Conservation (phyloP, 2,888 invertebrate genomes). For the Macrophya annulata region DNA sequence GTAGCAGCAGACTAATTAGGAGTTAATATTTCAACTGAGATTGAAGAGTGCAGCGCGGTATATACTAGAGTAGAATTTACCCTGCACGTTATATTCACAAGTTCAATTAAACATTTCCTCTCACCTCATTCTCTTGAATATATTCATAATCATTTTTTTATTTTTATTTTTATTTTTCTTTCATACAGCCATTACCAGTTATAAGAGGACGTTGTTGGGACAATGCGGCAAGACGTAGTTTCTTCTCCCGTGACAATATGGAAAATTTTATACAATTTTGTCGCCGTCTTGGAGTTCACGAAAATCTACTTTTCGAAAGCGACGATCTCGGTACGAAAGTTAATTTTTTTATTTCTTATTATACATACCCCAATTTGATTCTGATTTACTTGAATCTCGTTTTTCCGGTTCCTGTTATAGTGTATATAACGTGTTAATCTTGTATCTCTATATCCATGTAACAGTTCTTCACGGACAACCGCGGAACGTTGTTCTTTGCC, state of each 20-base stretch:
- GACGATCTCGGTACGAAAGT: constrained; percentile 89
- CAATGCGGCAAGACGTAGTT: constrained; percentile 91
- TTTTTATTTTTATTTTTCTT: background rate
- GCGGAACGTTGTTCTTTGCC: constrained; percentile 91
- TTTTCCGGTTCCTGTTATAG: background rate
- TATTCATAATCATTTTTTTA: background rate
- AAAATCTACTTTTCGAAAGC: constrained; percentile 94
- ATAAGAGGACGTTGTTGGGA: constrained; percentile 91
- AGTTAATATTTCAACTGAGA: background rate
- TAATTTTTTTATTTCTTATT: background rate
- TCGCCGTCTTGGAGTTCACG: constrained; percentile 91
- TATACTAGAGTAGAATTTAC: background rate
- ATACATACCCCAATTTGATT: background rate
- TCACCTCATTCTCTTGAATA: background rate
- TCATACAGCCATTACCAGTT: constrained; percentile 85
- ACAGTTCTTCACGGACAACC: constrained; percentile 92
- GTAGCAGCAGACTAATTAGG: constrained; percentile 29
- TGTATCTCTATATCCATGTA: constrained; percentile 55
- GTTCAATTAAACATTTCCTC: background rate
- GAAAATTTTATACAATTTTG: constrained; percentile 95
- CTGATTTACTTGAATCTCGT: background rate
- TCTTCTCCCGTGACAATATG: constrained; percentile 94
- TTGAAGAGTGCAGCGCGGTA: background rate
- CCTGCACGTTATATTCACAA: background rate
- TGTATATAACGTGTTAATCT: constrained; percentile 47